Evolutionary conservation across 2,888 invertebrate genomes (phyloP).

Genomic region (Amiota communis): DNA sequence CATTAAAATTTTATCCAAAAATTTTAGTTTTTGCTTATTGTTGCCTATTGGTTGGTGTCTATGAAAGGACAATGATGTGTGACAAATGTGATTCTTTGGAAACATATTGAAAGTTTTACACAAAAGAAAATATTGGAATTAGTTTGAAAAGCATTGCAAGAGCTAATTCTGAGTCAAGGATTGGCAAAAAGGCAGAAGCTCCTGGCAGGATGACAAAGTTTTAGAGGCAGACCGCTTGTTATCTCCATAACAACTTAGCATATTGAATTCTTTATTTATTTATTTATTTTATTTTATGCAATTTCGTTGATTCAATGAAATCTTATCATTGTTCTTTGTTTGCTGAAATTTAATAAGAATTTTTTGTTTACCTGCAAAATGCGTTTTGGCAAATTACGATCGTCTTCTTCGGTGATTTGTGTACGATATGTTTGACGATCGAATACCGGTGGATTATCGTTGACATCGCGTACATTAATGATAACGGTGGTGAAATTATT

Average conservation of each 20-base stretch:
- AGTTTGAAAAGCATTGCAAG: too few species aligned
- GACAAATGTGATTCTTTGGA: too few species aligned
- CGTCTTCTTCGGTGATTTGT: conserved; percentile 96
- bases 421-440: conserved; percentile 94
- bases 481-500: conserved; percentile 97
- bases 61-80: too few species aligned
- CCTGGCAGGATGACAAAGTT: too few species aligned
- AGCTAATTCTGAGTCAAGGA: too few species aligned
- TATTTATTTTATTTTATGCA: too few species aligned
- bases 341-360: conserved; percentile 78
- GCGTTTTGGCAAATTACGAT: conserved; percentile 93
- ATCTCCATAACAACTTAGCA: not conserved
- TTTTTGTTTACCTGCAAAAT: conserved; percentile 86
- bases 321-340: conserved; percentile 28
- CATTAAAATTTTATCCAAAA: conserved; percentile 14
- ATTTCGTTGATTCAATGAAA: not conserved
- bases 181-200: too few species aligned
- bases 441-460: conserved; percentile 89
- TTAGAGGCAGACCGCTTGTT: not conserved
- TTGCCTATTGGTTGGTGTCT: conserved; percentile 17
- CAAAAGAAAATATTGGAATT: conserved; percentile 41
- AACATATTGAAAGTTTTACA: too few species aligned
- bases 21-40: too few species aligned
- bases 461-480: conserved; percentile 96
- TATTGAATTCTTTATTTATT: not conserved